Evolutionary conservation across 2,113 vertebrate species (phyloP).

Genomic region (Himantopus leucocephalus): DNA sequence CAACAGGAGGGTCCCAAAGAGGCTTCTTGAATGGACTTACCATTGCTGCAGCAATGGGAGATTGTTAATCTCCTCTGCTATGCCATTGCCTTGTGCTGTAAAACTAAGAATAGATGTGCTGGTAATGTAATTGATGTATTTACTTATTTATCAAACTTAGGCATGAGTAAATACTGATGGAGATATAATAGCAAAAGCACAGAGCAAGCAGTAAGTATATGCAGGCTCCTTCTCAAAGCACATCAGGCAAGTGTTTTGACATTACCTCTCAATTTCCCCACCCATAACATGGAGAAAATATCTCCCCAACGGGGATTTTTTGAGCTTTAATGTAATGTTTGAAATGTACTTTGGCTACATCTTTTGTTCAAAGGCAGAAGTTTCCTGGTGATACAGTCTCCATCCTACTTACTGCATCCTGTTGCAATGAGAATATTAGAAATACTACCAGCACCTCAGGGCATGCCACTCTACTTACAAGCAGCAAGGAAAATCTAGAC

Average conservation of each 20-base stretch:
- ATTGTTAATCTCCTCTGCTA: background rate
- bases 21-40: background rate
- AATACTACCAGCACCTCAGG: background rate
- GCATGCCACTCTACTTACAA: background rate
- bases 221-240: no score
- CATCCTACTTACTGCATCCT: background rate
- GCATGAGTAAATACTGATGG: background rate
- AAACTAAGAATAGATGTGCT: background rate
- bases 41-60: background rate
- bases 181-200: no score
- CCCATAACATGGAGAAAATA: background rate
- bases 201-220: no score
- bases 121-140: background rate
- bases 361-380: background rate
- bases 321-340: background rate
- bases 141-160: background rate
- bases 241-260: background rate
- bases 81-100: fast-evolving
- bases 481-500: background rate
- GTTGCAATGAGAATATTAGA: background rate
- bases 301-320: background rate
- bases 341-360: background rate
- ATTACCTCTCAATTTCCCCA: background rate
- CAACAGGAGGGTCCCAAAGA: conserved; percentile 33
- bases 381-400: background rate